Conservation (phyloP, 2,797 vertebrate genomes). For the Clarias platycephalus region DNA sequence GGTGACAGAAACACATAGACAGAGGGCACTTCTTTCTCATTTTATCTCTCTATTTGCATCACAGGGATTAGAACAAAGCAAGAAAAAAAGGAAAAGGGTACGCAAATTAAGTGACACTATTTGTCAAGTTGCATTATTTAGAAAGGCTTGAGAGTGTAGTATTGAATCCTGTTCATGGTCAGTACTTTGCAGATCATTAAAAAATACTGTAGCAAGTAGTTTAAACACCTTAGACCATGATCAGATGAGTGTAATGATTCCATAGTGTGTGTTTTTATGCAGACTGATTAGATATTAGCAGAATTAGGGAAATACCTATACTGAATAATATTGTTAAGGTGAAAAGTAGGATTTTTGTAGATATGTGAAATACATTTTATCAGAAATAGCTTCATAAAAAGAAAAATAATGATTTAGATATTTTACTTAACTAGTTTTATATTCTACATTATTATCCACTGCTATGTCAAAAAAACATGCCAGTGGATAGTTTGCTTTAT, state of each 20-base stretch:
- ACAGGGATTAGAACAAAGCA: constrained; percentile 38
- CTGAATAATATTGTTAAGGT: background rate
- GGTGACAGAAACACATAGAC: constrained; percentile 95
- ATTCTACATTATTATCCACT: constrained; percentile 33
- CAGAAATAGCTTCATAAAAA: background rate
- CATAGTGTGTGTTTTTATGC: background rate
- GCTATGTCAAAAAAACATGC: background rate
- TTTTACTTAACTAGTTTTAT: constrained; percentile 17
- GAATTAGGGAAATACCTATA: background rate
- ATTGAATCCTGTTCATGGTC: background rate
- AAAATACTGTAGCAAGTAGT: background rate
- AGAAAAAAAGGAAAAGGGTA: constrained; percentile 16
- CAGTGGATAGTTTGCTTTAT: constrained; percentile 21
- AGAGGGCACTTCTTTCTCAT: constrained; percentile 69
- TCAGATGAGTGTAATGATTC: background rate
- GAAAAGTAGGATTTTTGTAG: background rate
- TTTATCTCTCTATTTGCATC: constrained; percentile 70
- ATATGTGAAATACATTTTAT: background rate
- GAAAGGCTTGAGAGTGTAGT: background rate
- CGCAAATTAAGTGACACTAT: background rate
- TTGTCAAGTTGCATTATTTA: background rate
- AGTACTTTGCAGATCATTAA: background rate
- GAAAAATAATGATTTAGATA: constrained; percentile 3
- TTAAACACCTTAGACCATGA: background rate
- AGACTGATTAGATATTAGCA: background rate